phyloP scores from a whole-genome alignment of 2,113 vertebrate species.

The Pygoscelis adeliae region DNA sequence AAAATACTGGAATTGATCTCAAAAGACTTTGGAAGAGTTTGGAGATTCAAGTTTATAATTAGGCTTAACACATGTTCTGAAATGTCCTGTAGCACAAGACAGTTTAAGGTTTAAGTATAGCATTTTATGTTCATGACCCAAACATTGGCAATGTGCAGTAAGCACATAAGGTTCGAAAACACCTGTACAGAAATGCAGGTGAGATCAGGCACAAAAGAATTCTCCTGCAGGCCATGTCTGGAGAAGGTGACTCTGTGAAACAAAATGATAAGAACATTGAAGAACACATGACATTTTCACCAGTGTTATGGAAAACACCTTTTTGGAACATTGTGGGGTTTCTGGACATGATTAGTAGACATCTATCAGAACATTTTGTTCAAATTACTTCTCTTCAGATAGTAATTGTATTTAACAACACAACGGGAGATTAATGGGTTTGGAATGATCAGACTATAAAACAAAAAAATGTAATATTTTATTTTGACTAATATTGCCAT shows the following conservation, averaged over 20 bases:
- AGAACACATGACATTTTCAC: not conserved
- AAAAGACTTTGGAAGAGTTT: not conserved
- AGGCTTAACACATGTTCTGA: not conserved
- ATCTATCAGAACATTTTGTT: slow-evolving; percentile 36
- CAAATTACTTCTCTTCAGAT: not conserved
- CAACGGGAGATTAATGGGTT: not conserved
- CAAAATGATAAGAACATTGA: not conserved
- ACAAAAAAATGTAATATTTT: not conserved
- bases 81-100: not conserved
- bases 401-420: not conserved
- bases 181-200: not conserved
- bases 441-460: slow-evolving; percentile 19
- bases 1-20: not conserved
- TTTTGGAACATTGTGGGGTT: not conserved
- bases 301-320: not conserved
- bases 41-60: not conserved
- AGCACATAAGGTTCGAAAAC: not conserved
- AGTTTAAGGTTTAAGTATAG: not conserved
- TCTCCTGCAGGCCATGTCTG: not conserved
- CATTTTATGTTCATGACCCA: not conserved
- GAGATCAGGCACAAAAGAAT: not conserved
- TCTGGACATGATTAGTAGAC: not conserved
- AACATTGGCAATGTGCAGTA: not conserved
- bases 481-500: not conserved
- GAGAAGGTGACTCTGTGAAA: not conserved